Percentiles rank a stretch among this genome's conserved stretches.
Evolutionary conservation across 2,888 invertebrate species (phyloP).

Genomic region (Muscina levida): DNA sequence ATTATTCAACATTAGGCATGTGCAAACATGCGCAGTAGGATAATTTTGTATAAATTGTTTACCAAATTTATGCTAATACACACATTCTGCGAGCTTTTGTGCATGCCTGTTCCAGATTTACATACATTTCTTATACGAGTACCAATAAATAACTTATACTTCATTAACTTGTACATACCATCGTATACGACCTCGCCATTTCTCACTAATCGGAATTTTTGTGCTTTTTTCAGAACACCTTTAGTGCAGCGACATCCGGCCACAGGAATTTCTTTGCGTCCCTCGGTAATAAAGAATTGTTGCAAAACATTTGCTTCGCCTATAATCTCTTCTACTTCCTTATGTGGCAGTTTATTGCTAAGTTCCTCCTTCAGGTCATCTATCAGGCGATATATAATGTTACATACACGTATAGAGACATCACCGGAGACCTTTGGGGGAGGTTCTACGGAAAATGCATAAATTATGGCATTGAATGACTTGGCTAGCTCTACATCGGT

Average conservation of each 20-base stretch:
- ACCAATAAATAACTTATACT: neutral
- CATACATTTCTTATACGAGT: too few relatives aligned
- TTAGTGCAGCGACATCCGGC: slow-evolving; percentile 93
- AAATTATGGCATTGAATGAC: slow-evolving; percentile 89
- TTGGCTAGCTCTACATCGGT: slow-evolving; percentile 91
- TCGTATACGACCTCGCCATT: slow-evolving; percentile 84
- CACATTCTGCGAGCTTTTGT: neutral
- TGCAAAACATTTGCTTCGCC: slow-evolving; percentile 93
- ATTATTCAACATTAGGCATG: too few relatives aligned
- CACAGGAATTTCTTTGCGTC: slow-evolving; percentile 89
- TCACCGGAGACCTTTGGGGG: slow-evolving; percentile 77
- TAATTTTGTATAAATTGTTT: neutral
- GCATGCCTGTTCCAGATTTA: too few relatives aligned
- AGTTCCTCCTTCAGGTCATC: slow-evolving; percentile 93
- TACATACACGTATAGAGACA: slow-evolving; percentile 86
- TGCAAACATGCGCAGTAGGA: too few relatives aligned
- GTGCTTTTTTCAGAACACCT: slow-evolving; percentile 86
- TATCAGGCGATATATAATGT: slow-evolving; percentile 95
- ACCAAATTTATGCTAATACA: too few relatives aligned
- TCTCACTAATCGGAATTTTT: slow-evolving; percentile 85
- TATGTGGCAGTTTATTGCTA: slow-evolving; percentile 85
- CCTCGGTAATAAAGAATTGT: slow-evolving; percentile 89
- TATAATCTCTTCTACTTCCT: slow-evolving; percentile 87
- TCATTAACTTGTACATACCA: slow-evolving; percentile 81
- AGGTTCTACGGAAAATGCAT: slow-evolving; percentile 91